Base-by-base conservation (phyloP, 2,888 invertebrate genomes). In the Heteropelma amictum region DNA sequence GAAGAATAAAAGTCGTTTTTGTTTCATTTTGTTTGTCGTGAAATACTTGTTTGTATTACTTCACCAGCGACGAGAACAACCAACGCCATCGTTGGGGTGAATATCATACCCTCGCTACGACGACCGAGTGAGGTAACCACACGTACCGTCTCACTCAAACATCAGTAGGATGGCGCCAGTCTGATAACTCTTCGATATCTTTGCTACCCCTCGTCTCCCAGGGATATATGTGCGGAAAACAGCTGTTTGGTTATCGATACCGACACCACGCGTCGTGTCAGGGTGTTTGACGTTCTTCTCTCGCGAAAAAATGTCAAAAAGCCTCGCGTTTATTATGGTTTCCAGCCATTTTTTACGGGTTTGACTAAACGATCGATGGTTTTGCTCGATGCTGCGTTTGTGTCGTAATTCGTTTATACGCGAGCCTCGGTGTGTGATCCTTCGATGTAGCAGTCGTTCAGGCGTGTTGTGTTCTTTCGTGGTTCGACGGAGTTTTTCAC, bases 181-280 rank as follows among this genome's bases (percentile, higher is more conserved):
- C 14, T n/a, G 49, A 1, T 5, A 7, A n/a, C 53, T 35, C 45
- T 5, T 10, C 14, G 21, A 28, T 53, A 51, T 60, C 26, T 47
- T 17, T 17, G 17, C 7, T 23, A 14, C 14, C 64, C 14, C 42
- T 42, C 30, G 8, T 8, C 7, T 8, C 7, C 17, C 23, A 47
- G 67, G 30, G 23, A 26, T 47, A 21, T 38, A 70, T 69, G 60
- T n/a, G 64, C n/a, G 51, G 69, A 60, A 53, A 70, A 70, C 74
- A 74, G 74, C 69, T 74, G 74, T 70, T 70, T 60, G 47, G 28
- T 64, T 60, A 60, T 69, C 60, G 69, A 69, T 47, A 70, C 47
- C 58, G 35, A 54, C 74, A n/a, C n/a, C 74, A 70, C 74, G 69
- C 74, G 64, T 58, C 28, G 38, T 68, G 47, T 64, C 12, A 33